Evolutionary conservation across 2,113 vertebrate genomes (phyloP).

Genomic region (Acanthisitta chloris): DNA sequence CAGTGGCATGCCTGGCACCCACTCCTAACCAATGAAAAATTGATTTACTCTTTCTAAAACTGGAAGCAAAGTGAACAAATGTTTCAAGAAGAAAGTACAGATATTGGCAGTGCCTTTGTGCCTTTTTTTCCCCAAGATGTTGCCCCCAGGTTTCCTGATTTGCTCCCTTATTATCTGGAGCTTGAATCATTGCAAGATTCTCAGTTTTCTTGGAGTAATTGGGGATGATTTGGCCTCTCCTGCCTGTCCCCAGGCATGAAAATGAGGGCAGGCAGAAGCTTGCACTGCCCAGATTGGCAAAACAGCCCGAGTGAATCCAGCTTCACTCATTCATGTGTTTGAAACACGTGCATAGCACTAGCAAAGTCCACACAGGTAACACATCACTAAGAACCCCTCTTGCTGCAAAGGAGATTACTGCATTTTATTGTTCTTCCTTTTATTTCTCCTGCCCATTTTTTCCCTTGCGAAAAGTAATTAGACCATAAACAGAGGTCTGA

Average conservation of each 20-base stretch:
- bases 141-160: not conserved
- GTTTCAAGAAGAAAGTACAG: not conserved
- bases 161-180: not conserved
- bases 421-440: slow-evolving; percentile 63
- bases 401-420: not conserved
- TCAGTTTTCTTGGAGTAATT: not conserved
- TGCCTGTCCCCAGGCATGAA: not conserved
- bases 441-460: not conserved
- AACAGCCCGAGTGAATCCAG: not conserved
- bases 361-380: not conserved
- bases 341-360: rapidly evolving
- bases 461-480: slow-evolving; percentile 68
- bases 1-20: not conserved
- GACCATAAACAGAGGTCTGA: slow-evolving; percentile 75
- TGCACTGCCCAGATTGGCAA: not conserved
- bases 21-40: not conserved
- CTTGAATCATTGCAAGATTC: not conserved
- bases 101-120: not conserved
- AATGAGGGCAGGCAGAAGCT: not conserved
- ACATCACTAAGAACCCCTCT: not conserved
- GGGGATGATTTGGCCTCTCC: not conserved
- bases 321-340: not conserved
- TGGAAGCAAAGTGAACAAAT: not conserved
- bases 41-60: not conserved
- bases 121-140: not conserved